These are phyloP conservation scores for Fratercula arctica DNA, from an alignment of 2,797 vertebrate genomes.

Conservation along the genomic window DNA sequence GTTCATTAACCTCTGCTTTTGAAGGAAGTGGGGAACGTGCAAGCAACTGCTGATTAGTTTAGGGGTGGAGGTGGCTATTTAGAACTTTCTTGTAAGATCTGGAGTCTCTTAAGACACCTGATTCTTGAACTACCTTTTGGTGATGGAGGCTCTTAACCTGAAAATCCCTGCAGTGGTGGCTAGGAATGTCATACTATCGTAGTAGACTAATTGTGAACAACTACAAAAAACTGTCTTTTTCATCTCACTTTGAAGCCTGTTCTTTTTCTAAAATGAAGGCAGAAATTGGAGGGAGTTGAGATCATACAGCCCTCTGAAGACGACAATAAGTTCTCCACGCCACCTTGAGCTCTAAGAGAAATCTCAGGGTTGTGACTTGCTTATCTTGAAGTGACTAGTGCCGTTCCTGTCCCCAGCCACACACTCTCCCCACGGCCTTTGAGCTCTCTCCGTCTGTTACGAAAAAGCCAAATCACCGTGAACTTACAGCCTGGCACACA, in stretches of 20 bases:
- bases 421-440: background rate
- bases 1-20: constrained; percentile 20
- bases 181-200: background rate
- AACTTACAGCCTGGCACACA: background rate
- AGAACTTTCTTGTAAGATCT: background rate
- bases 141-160: background rate
- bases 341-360: background rate
- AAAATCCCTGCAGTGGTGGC: background rate
- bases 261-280: constrained; percentile 15
- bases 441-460: background rate
- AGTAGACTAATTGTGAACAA: background rate
- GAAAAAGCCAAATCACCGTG: background rate
- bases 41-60: background rate
- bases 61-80: background rate
- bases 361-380: background rate
- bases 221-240: background rate
- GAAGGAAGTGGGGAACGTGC: background rate
- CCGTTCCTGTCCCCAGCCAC: background rate
- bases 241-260: background rate
- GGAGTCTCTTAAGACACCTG: background rate
- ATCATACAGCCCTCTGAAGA: background rate
- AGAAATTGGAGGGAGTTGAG: background rate
- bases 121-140: background rate
- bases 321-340: background rate
- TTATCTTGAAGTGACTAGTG: background rate